A percentile compares a stretch with the other conserved stretches of the same genome.
These are phyloP conservation scores for Dynastes grantii DNA, from an alignment of 2,888 invertebrate genomes.

Conservation along the genomic window DNA sequence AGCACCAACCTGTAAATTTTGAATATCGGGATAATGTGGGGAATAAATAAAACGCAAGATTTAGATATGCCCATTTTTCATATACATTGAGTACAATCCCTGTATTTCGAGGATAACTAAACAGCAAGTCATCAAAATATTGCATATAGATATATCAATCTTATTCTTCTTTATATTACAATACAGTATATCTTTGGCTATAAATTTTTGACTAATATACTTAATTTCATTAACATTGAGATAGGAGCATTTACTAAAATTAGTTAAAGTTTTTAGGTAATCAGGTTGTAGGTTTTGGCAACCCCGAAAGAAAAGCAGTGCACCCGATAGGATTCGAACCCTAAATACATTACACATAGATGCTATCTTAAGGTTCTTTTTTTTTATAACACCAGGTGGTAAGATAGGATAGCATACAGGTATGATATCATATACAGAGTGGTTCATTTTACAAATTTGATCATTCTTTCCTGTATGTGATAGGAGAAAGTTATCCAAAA, in stretches of 20 bases:
- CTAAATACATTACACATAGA: neutral
- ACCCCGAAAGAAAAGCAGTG: neutral
- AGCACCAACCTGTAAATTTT: neutral
- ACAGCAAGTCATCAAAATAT: conserved; percentile 50
- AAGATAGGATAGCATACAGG: neutral
- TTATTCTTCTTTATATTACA: conserved; percentile 26
- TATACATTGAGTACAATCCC: conserved; percentile 47
- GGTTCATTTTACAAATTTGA: neutral
- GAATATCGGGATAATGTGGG: neutral
- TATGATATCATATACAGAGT: neutral
- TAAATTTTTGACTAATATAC: conserved; percentile 31
- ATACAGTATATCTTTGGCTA: conserved; percentile 42
- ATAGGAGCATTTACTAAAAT: conserved; percentile 26
- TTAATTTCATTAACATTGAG: conserved; percentile 9
- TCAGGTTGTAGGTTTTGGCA: neutral
- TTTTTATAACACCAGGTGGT: neutral
- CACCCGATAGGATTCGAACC: neutral
- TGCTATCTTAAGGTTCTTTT: neutral
- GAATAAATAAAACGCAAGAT: conserved; percentile 23
- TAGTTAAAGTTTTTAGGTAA: neutral
- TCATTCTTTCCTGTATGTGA: neutral
- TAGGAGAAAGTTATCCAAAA: conserved; percentile 24
- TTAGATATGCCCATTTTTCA: conserved; percentile 44
- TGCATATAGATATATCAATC: conserved; percentile 16
- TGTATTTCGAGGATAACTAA: conserved; percentile 40